A percentile compares a stretch with the other conserved stretches of the same genome.
Evolutionary conservation across 2,113 vertebrate species (phyloP).

Genomic region (Psilopsiagon aymara): DNA sequence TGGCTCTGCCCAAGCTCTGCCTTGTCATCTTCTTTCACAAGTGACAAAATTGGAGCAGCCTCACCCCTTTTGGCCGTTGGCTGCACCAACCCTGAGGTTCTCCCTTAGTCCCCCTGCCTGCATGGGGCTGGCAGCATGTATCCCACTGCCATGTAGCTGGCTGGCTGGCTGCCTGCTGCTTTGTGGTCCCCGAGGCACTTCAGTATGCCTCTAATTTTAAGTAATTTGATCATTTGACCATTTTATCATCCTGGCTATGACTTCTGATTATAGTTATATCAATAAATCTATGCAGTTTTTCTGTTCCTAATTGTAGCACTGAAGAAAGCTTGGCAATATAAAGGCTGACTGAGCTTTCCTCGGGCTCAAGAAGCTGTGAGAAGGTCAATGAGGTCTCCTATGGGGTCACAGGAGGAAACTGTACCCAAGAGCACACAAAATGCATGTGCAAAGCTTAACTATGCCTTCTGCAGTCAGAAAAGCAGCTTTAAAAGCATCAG

Average conservation of each 20-base stretch:
- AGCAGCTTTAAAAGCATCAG: background rate
- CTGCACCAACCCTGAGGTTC: background rate
- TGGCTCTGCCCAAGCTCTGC: background rate
- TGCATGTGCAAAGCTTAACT: background rate
- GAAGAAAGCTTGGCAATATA: conserved; percentile 13
- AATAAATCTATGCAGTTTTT: conserved; percentile 62
- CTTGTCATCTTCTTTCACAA: background rate
- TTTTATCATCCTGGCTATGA: conserved; percentile 49
- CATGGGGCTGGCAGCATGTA: background rate
- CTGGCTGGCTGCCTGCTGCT: background rate
- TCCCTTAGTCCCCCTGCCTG: background rate
- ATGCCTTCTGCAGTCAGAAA: background rate
- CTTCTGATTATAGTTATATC: conserved; percentile 49
- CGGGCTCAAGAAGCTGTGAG: background rate
- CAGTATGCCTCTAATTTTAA: conserved; percentile 36
- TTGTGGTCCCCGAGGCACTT: background rate
- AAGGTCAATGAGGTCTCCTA: background rate
- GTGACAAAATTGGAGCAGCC: background rate
- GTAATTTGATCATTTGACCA: conserved; percentile 37
- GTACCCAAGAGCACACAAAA: background rate
- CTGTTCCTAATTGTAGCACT: background rate
- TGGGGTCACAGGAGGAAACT: background rate
- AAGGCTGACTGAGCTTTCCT: conserved; percentile 17
- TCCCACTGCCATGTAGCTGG: rapidly evolving
- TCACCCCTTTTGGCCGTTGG: background rate